Percentiles rank a stretch among this genome's conserved stretches.
Conservation (phyloP, 2,888 invertebrate genomes). For the Limenitis camilla region DNA sequence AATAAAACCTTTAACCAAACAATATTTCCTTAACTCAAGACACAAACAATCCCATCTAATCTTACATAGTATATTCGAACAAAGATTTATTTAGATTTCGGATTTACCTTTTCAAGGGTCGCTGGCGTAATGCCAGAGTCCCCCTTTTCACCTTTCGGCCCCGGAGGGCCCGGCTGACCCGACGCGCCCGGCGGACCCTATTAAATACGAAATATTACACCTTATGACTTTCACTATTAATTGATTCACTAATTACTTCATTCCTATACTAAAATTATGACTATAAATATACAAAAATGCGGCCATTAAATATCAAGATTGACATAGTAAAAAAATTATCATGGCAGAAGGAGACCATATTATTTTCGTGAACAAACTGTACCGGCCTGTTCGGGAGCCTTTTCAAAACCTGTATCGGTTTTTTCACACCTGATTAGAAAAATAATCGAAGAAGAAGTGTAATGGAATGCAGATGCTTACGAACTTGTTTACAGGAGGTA, state of each 20-base stretch:
- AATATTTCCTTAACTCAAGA: too few relatives aligned
- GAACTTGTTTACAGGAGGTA: too few relatives aligned
- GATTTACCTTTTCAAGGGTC: constrained; percentile 59
- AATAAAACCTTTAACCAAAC: too few relatives aligned
- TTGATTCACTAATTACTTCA: constrained; percentile 1
- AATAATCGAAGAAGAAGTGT: too few relatives aligned
- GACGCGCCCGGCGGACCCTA: constrained; percentile 82
- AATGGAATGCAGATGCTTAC: too few relatives aligned
- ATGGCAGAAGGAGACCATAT: too few relatives aligned
- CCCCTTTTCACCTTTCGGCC: constrained; percentile 83
- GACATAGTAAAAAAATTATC: too few relatives aligned
- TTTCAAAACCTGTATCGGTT: too few relatives aligned
- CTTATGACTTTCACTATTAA: constrained; percentile 13
- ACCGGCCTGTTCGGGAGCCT: too few relatives aligned
- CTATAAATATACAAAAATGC: neutral
- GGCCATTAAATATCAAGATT: neutral
- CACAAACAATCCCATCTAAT: constrained; percentile 1
- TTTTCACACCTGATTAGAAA: too few relatives aligned
- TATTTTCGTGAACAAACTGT: too few relatives aligned
- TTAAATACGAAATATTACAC: constrained; percentile 26
- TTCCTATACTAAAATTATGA: neutral
- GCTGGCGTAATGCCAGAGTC: constrained; percentile 68
- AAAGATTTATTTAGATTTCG: constrained; percentile 16
- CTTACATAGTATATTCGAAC: constrained; percentile 6
- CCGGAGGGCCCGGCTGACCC: constrained; percentile 77